Evolutionary conservation across 2,888 invertebrate species (phyloP).

Genomic region (Amphipyra berbera): DNA sequence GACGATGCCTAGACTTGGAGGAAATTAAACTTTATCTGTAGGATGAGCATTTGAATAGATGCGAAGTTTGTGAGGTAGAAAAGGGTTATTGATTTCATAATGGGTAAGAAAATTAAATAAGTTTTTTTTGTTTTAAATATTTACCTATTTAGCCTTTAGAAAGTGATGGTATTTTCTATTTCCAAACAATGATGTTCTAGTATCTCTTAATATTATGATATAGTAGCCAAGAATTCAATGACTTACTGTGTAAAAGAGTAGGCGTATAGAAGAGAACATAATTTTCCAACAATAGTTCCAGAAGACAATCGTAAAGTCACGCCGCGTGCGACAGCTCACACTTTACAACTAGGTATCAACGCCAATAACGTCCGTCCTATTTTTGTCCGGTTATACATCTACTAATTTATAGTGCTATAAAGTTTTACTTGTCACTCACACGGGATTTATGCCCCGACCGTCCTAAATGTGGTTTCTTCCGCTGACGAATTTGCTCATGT

Average conservation of each 20-base stretch:
- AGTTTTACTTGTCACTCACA: conserved; percentile 88
- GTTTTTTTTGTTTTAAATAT: too few relatives aligned
- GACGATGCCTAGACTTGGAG: background rate
- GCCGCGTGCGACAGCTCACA: conserved; percentile 83
- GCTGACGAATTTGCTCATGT: conserved; percentile 87
- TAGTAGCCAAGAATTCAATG: background rate
- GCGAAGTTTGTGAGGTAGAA: too few relatives aligned
- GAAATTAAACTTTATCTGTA: background rate
- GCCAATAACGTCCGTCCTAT: conserved; percentile 80
- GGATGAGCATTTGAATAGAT: too few relatives aligned
- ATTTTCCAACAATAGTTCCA: conserved; percentile 59
- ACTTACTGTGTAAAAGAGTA: background rate
- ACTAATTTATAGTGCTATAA: conserved; percentile 87
- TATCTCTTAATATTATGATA: too few relatives aligned
- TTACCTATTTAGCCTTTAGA: too few relatives aligned
- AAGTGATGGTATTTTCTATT: too few relatives aligned
- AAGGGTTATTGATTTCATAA: too few relatives aligned
- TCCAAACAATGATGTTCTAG: too few relatives aligned
- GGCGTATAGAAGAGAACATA: conserved; percentile 36
- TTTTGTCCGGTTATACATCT: conserved; percentile 82
- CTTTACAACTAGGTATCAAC: conserved; percentile 80
- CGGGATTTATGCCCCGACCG: conserved; percentile 84
- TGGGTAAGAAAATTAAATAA: too few relatives aligned
- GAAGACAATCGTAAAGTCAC: conserved; percentile 73
- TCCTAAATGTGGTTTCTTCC: conserved; percentile 88